phyloP scores from a whole-genome alignment of 2,888 invertebrate genomes.

The Hoplodrina blanda region DNA sequence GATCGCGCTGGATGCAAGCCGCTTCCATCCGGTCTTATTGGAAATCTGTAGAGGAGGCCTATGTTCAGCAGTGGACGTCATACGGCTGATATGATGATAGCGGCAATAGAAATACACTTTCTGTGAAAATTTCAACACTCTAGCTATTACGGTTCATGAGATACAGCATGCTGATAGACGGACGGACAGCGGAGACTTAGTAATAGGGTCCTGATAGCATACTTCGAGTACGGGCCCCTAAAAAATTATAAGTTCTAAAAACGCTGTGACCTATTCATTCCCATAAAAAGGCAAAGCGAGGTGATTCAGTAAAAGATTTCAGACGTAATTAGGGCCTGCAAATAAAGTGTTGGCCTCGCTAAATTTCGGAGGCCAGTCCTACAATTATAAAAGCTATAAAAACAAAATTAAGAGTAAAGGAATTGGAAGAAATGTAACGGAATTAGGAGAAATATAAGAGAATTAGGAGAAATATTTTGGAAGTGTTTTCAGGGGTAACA shows the following conservation, averaged over 20 bases:
- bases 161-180: too few species aligned
- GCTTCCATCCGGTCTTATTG: too few species aligned
- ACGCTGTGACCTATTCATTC: slow-evolving; percentile 31
- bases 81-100: too few species aligned
- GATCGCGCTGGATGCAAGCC: too few species aligned
- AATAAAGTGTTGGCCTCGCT: slow-evolving; percentile 47
- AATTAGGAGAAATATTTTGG: slow-evolving; percentile 23
- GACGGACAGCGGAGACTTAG: too few species aligned
- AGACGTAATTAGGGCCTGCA: slow-evolving; percentile 46
- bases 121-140: too few species aligned
- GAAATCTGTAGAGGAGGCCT: too few species aligned
- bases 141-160: too few species aligned
- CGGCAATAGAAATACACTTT: too few species aligned
- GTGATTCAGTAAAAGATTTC: slow-evolving; percentile 36
- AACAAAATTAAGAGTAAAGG: slow-evolving; percentile 38
- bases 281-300: slow-evolving; percentile 31
- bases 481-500: neutral
- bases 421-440: slow-evolving; percentile 29
- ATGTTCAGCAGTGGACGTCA: too few species aligned
- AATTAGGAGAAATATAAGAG: slow-evolving; percentile 28
- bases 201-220: too few species aligned
- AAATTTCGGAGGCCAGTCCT: slow-evolving; percentile 41
- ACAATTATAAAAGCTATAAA: slow-evolving; percentile 56
- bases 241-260: slow-evolving; percentile 1
- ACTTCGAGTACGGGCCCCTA: too few species aligned